These are phyloP conservation scores for Pogonomyrmex californicus DNA, from an alignment of 1,140 invertebrate species.

Conservation along the genomic window DNA sequence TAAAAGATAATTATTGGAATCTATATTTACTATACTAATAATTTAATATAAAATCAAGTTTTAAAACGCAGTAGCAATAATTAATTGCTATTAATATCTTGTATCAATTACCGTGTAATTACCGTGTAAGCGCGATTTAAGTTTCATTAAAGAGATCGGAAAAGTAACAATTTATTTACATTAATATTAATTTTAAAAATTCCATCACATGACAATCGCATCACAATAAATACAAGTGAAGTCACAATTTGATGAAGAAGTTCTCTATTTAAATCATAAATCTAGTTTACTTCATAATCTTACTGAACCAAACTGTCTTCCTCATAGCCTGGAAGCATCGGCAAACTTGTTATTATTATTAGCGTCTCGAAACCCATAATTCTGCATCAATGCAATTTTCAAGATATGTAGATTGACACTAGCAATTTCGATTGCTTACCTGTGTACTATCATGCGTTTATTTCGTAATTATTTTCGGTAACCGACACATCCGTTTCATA, in stretches of 20 bases:
- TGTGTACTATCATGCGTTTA: slow-evolving; percentile 61
- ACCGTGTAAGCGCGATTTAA: not conserved
- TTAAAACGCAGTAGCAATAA: not conserved
- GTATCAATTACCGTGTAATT: slow-evolving; percentile 9
- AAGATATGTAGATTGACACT: slow-evolving; percentile 45
- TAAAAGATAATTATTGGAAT: too few relatives aligned
- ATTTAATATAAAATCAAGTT: slow-evolving; percentile 25
- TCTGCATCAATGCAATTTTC: slow-evolving; percentile 67
- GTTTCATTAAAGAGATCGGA: not conserved
- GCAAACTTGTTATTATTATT: slow-evolving; percentile 72
- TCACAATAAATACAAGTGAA: not conserved
- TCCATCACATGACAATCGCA: not conserved
- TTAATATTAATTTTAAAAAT: not conserved
- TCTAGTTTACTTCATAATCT: slow-evolving; percentile 60
- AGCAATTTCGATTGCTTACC: slow-evolving; percentile 52
- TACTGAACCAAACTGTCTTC: slow-evolving; percentile 57
- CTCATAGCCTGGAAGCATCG: slow-evolving; percentile 60
- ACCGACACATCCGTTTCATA: slow-evolving; percentile 26
- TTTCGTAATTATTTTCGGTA: slow-evolving; percentile 59
- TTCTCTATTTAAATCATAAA: slow-evolving; percentile 66
- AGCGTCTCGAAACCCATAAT: slow-evolving; percentile 64
- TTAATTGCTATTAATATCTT: not conserved
- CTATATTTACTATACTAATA: not conserved
- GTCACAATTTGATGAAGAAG: slow-evolving; percentile 61
- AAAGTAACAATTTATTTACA: not conserved